Evolutionary conservation across 2,113 vertebrate genomes (phyloP).

Genomic region (Bos indicus): DNA sequence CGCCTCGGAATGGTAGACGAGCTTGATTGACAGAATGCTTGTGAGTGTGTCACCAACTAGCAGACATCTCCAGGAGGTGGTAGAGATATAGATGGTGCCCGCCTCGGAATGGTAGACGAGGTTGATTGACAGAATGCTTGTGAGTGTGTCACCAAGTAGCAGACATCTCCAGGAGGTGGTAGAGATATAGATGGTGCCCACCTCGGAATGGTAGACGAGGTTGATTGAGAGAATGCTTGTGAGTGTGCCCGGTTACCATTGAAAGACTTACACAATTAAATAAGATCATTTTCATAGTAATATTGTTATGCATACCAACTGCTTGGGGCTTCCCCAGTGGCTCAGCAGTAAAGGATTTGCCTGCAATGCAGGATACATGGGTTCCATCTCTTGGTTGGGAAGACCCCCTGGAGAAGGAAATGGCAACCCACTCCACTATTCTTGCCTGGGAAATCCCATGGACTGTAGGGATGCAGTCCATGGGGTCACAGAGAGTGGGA

Average conservation of each 20-base stretch:
- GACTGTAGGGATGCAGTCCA: not conserved
- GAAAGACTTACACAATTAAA: not conserved
- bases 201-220: not conserved
- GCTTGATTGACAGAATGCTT: not conserved
- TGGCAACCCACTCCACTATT: not conserved
- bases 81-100: too few species aligned
- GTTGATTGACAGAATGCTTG: not conserved
- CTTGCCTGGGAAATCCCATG: not conserved
- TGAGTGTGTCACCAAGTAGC: not conserved
- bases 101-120: not conserved
- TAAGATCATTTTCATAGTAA: not conserved
- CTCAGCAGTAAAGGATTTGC: not conserved
- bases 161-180: too few species aligned
- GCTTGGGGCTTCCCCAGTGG: not conserved
- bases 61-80: too few species aligned
- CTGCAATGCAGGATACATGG: not conserved
- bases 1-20: not conserved
- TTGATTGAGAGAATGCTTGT: not conserved
- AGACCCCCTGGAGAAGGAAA: not conserved
- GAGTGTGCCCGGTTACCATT: not conserved
- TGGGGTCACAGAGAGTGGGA: not conserved
- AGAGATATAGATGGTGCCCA: too few species aligned
- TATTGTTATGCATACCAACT: not conserved
- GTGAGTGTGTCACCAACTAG: not conserved
- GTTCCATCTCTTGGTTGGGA: not conserved